Percentiles rank a stretch among this genome's conserved stretches.
phyloP scores from a whole-genome alignment of 1,140 invertebrate genomes.

The Eriocheir sinensis region DNA sequence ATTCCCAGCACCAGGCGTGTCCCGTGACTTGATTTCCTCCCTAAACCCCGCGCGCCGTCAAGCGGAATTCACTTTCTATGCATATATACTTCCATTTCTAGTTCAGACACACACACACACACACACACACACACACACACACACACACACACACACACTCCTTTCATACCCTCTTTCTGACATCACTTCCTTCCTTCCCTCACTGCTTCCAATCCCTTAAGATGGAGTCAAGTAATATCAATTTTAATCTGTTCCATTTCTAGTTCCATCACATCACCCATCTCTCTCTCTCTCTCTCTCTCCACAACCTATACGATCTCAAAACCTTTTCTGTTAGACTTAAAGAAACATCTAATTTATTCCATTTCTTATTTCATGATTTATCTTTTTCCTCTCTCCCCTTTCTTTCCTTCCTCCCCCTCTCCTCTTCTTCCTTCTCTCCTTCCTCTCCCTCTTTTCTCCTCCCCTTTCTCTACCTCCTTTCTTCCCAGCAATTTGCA shows the following conservation, averaged over 20 bases:
- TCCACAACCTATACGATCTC: no score
- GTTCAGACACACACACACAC: no score
- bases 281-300: no score
- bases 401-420: no score
- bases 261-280: no score
- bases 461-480: neutral
- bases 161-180: neutral
- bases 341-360: no score
- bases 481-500: neutral
- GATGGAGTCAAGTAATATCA: no score
- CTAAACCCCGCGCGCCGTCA: neutral
- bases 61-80: neutral
- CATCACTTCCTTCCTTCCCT: neutral
- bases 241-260: no score
- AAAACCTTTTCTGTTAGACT: no score
- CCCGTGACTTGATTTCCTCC: neutral
- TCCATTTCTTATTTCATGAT: no score
- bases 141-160: slow-evolving; percentile 14
- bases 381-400: no score
- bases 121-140: neutral
- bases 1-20: slow-evolving; percentile 4
- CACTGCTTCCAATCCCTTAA: no score
- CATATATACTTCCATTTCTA: neutral
- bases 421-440: neutral
- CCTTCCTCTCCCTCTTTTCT: neutral